Evolutionary conservation across 2,888 invertebrate genomes (phyloP).

Genomic region (Emesis russula): DNA sequence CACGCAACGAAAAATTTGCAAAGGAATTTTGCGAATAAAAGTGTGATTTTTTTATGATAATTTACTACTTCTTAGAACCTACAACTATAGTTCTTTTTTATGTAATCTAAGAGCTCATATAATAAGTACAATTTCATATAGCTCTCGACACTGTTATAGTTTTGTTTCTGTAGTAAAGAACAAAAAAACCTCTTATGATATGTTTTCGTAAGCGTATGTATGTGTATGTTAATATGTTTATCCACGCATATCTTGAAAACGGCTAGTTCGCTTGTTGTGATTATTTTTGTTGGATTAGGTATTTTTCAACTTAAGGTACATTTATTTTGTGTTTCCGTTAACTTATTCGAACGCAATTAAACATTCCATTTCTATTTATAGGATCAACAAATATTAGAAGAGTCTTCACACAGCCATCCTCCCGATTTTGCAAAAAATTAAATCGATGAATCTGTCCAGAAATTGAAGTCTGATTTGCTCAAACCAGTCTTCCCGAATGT

Average conservation of each 20-base stretch:
- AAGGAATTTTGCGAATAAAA: too few relatives aligned
- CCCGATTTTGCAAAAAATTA: slow-evolving; percentile 12
- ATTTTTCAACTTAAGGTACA: neutral
- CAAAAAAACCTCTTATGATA: too few relatives aligned
- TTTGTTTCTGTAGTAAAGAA: too few relatives aligned
- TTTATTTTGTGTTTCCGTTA: neutral
- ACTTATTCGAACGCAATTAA: slow-evolving; percentile 5
- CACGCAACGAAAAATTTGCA: too few relatives aligned
- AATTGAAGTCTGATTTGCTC: slow-evolving; percentile 8
- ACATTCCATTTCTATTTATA: neutral
- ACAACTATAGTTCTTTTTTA: too few relatives aligned
- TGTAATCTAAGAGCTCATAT: too few relatives aligned
- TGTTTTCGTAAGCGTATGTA: too few relatives aligned
- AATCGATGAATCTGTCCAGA: neutral
- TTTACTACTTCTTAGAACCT: too few relatives aligned
- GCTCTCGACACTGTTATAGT: too few relatives aligned
- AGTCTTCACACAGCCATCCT: neutral
- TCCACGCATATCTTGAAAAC: neutral
- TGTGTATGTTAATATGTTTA: too few relatives aligned
- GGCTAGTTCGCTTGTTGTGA: neutral
- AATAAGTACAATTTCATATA: too few relatives aligned
- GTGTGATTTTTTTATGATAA: too few relatives aligned
- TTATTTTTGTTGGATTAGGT: neutral
- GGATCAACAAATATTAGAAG: slow-evolving; percentile 11
- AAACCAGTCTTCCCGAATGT: slow-evolving; percentile 9